A percentile compares a stretch with the other conserved stretches of the same genome.
These are phyloP conservation scores for Luscinia luscinia DNA, from an alignment of 2,797 vertebrate genomes.

Conservation along the genomic window DNA sequence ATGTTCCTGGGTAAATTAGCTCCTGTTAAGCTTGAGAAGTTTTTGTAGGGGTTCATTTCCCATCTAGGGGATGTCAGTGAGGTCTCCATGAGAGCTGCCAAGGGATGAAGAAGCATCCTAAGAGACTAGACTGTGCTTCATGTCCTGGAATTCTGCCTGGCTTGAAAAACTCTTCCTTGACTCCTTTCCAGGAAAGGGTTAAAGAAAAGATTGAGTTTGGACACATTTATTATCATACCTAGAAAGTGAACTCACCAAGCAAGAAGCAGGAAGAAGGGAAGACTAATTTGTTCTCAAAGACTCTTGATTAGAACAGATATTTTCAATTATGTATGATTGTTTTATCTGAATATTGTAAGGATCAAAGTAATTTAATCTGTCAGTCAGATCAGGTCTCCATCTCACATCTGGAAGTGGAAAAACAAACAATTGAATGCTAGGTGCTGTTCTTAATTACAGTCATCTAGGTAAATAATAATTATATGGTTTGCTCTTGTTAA, in stretches of 20 bases:
- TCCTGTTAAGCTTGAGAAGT: not conserved
- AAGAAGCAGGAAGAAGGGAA: slow-evolving; percentile 26
- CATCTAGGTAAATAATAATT: slow-evolving; percentile 43
- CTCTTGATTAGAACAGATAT: slow-evolving; percentile 43
- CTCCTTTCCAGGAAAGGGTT: not conserved
- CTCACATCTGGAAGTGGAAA: slow-evolving; percentile 49
- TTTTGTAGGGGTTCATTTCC: not conserved
- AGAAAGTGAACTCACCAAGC: slow-evolving; percentile 20
- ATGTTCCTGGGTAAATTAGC: not conserved
- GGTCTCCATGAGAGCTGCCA: not conserved
- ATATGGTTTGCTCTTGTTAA: slow-evolving; percentile 22
- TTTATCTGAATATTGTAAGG: slow-evolving; percentile 35
- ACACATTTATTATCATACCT: slow-evolving; percentile 36
- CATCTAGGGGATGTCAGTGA: not conserved
- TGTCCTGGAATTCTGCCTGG: not conserved
- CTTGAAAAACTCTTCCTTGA: not conserved
- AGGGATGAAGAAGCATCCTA: not conserved
- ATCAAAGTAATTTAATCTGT: slow-evolving; percentile 54
- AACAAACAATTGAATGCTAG: slow-evolving; percentile 38
- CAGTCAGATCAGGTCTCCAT: slow-evolving; percentile 32
- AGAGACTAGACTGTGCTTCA: not conserved
- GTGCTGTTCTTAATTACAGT: slow-evolving; percentile 61
- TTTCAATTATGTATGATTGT: slow-evolving; percentile 42
- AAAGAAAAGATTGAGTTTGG: not conserved
- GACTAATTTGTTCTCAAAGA: slow-evolving; percentile 36